These are phyloP conservation scores for Actias luna DNA, from an alignment of 2,888 invertebrate genomes.

Conservation along the genomic window DNA sequence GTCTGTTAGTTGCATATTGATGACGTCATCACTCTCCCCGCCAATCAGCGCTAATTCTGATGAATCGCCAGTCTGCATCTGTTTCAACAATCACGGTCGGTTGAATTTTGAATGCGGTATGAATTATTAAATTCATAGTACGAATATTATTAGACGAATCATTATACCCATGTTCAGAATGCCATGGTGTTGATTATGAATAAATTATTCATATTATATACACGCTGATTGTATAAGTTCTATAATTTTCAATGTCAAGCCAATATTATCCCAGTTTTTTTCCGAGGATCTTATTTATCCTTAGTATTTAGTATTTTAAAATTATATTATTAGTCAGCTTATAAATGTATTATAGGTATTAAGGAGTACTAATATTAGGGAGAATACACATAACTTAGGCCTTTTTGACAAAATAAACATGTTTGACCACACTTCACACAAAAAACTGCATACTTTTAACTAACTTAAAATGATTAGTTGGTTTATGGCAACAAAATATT, in stretches of 20 bases:
- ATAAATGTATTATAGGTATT: no score
- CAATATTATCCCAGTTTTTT: no score
- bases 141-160: constrained; percentile 36
- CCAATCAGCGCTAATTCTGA: constrained; percentile 73
- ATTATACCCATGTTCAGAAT: constrained; percentile 27
- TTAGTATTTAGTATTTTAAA: no score
- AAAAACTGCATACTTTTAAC: no score
- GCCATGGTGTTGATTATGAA: constrained; percentile 17
- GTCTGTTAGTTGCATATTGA: constrained; percentile 57
- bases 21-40: constrained; percentile 68
- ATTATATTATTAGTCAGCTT: no score
- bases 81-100: constrained; percentile 37
- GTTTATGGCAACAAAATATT: no score
- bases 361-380: no score
- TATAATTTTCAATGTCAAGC: neutral
- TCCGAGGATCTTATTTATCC: no score
- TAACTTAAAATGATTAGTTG: no score
- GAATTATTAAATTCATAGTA: constrained; percentile 42
- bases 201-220: constrained; percentile 11
- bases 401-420: no score
- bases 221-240: neutral
- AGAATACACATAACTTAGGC: no score
- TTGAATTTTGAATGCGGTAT: constrained; percentile 51
- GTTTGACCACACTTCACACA: no score
- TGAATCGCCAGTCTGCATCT: constrained; percentile 53